Evolutionary conservation across 2,888 invertebrate genomes (phyloP).

Genomic region (Prenolepis imparis): DNA sequence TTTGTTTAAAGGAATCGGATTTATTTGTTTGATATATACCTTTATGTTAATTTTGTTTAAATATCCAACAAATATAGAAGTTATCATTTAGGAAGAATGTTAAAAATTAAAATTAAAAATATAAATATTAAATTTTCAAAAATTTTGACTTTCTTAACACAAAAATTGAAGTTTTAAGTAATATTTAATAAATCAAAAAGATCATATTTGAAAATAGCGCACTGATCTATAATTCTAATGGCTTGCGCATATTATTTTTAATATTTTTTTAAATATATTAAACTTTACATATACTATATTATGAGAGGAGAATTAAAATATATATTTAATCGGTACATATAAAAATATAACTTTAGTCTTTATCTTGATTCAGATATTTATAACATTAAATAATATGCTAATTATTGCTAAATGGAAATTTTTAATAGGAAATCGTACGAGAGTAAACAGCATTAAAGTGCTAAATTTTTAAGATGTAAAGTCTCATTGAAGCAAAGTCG

Average conservation of each 20-base stretch:
- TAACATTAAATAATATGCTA: not conserved
- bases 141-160: not conserved
- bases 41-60: not conserved
- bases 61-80: not conserved
- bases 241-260: not conserved
- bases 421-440: not conserved
- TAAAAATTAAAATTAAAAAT: not conserved
- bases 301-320: not conserved
- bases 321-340: not conserved
- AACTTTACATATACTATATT: not conserved
- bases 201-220: not conserved
- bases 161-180: conserved; percentile 11
- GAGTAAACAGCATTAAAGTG: not conserved
- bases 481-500: not conserved
- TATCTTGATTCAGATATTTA: not conserved
- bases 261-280: conserved; percentile 10
- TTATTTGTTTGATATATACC: not conserved
- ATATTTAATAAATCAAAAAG: not conserved
- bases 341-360: not conserved
- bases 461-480: not conserved
- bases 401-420: not conserved
- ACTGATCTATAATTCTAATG: not conserved
- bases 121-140: not conserved
- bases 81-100: not conserved
- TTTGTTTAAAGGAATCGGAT: not conserved